phyloP scores from a whole-genome alignment of 2,797 vertebrate species.

The Chaunax sp. region DNA sequence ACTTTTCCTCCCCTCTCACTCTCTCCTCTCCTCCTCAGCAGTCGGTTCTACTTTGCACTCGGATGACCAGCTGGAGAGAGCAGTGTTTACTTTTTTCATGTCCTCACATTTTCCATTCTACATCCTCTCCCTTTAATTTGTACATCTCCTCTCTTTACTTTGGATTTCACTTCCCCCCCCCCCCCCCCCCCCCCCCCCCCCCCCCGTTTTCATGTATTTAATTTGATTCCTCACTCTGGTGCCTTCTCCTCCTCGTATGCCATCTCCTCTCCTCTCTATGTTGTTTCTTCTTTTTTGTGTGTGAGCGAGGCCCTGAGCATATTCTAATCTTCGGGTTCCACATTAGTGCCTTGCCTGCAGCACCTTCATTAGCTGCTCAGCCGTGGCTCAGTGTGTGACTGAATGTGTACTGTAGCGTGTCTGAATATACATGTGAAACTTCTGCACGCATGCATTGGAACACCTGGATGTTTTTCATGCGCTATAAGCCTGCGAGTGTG shows the following conservation, averaged over 20 bases:
- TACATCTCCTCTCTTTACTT: conserved; percentile 36
- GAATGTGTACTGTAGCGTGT: conserved; percentile 31
- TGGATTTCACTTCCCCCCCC: conserved; percentile 13
- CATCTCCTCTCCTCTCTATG: conserved; percentile 66
- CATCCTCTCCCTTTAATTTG: conserved; percentile 45
- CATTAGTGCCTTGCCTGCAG: conserved; percentile 83
- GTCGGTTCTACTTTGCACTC: conserved; percentile 50
- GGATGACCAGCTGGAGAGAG: conserved; percentile 59
- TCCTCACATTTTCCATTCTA: conserved; percentile 23
- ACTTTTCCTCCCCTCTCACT: not conserved
- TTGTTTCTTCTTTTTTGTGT: conserved; percentile 81
- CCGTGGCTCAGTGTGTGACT: conserved; percentile 56
- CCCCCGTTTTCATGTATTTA: conserved; percentile 46
- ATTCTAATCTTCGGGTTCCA: conserved; percentile 85
- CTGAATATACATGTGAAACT: conserved; percentile 47
- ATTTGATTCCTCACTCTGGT: conserved; percentile 62
- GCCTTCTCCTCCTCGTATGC: conserved; percentile 44
- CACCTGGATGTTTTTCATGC: conserved; percentile 67
- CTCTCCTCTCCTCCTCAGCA: conserved; percentile 20
- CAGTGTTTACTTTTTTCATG: conserved; percentile 57
- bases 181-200: not conserved
- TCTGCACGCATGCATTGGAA: conserved; percentile 22
- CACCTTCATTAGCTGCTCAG: conserved; percentile 83
- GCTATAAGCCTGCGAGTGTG: conserved; percentile 53
- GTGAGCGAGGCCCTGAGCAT: conserved; percentile 76